Evolutionary conservation across 2,888 invertebrate species (phyloP).

Genomic region (Dolichomitus sp.): DNA sequence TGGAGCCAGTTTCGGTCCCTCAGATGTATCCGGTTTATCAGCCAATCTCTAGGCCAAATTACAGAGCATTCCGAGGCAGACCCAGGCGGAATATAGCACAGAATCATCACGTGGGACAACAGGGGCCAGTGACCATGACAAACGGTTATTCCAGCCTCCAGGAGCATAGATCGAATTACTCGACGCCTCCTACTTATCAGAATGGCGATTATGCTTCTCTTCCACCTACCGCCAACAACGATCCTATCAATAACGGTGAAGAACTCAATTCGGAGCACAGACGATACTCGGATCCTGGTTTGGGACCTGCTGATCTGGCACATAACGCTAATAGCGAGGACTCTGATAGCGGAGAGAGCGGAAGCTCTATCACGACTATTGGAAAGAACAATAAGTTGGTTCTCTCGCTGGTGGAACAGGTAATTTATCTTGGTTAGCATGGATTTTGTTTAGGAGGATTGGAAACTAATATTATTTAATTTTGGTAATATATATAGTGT

Average conservation of each 20-base stretch:
- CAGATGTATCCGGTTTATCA: slow-evolving; percentile 88
- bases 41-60: slow-evolving; percentile 80
- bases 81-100: slow-evolving; percentile 72
- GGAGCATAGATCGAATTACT: slow-evolving; percentile 77
- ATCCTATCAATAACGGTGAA: slow-evolving; percentile 87
- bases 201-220: slow-evolving; percentile 89
- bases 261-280: slow-evolving; percentile 88
- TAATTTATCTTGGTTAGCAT: slow-evolving; percentile 83
- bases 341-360: slow-evolving; percentile 86
- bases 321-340: slow-evolving; percentile 87
- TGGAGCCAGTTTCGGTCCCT: slow-evolving; percentile 90
- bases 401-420: slow-evolving; percentile 91
- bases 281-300: slow-evolving; percentile 91
- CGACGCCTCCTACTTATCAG: slow-evolving; percentile 74
- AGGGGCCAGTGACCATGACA: slow-evolving; percentile 3
- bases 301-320: slow-evolving; percentile 86
- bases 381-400: slow-evolving; percentile 89
- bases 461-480: not conserved
- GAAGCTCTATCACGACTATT: slow-evolving; percentile 87
- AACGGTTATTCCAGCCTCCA: slow-evolving; percentile 81
- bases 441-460: not conserved
- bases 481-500: not conserved
- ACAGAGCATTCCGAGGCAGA: slow-evolving; percentile 75
- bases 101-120: slow-evolving; percentile 63
- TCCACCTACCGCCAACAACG: slow-evolving; percentile 90